phyloP scores from a whole-genome alignment of 2,113 vertebrate species.

The Acanthochromis polyacanthus region DNA sequence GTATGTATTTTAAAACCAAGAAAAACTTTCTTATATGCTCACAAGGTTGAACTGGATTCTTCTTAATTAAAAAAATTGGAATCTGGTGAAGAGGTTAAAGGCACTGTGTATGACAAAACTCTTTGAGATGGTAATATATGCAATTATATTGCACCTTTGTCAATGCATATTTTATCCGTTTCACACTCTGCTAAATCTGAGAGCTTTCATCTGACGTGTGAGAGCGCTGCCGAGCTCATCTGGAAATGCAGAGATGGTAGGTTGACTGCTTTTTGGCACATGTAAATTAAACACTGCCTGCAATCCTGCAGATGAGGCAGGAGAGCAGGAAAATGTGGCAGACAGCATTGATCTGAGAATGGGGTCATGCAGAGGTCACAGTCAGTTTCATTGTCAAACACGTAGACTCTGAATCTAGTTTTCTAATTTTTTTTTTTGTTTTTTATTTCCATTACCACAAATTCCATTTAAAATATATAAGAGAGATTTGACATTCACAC shows the following conservation, averaged over 20 bases:
- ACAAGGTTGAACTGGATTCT: constrained; percentile 36
- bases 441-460: constrained; percentile 19
- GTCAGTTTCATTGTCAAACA: constrained; percentile 8
- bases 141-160: constrained; percentile 25
- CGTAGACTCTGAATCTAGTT: constrained; percentile 5
- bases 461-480: not conserved
- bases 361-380: constrained; percentile 19
- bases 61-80: constrained; percentile 13
- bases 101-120: not conserved
- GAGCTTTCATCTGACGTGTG: constrained; percentile 6
- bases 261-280: not conserved
- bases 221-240: constrained; percentile 18
- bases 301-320: not conserved
- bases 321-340: constrained; percentile 2
- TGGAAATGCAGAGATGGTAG: constrained; percentile 32
- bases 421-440: constrained; percentile 9
- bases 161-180: constrained; percentile 10
- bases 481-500: not conserved
- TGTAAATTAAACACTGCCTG: constrained; percentile 16
- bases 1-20: constrained; percentile 13
- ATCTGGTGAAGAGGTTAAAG: not conserved
- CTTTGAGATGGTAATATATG: constrained; percentile 35
- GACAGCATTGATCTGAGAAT: constrained; percentile 6
- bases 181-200: constrained; percentile 2
- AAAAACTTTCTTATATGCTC: not conserved